phyloP scores from a whole-genome alignment of 2,797 vertebrate genomes.

The Pseudomugil gertrudae region DNA sequence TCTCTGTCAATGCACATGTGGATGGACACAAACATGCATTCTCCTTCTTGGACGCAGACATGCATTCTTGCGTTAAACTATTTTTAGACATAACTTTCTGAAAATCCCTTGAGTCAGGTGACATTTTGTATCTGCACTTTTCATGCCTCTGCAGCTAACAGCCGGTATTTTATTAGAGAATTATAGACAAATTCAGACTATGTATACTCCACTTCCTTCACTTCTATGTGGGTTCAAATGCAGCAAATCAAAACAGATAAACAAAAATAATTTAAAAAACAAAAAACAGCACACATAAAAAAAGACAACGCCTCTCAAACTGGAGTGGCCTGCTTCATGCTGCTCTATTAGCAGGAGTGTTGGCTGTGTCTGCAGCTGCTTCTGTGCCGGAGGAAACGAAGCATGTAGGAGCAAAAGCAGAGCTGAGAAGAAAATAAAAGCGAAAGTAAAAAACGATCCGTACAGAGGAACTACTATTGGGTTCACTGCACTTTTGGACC shows the following conservation, averaged over 20 bases:
- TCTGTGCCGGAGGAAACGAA: background rate
- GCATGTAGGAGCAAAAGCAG: background rate
- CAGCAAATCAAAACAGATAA: too few relatives aligned
- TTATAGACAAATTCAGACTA: too few relatives aligned
- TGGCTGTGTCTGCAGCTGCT: slow-evolving; percentile 18
- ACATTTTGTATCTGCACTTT: background rate
- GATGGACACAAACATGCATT: background rate
- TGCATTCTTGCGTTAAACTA: too few relatives aligned
- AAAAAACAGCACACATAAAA: too few relatives aligned
- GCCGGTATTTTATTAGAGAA: too few relatives aligned
- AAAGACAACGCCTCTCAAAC: too few relatives aligned
- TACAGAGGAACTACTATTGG: slow-evolving; percentile 1
- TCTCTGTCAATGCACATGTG: slow-evolving; percentile 24
- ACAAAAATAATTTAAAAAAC: too few relatives aligned
- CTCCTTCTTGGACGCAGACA: background rate
- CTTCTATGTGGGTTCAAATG: too few relatives aligned
- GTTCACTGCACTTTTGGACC: slow-evolving; percentile 58
- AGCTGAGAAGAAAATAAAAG: background rate
- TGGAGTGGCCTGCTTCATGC: slow-evolving; percentile 25
- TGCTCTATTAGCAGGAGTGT: slow-evolving; percentile 11
- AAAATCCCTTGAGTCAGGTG: background rate
- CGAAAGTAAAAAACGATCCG: background rate
- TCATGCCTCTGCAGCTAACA: background rate
- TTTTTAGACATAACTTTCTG: too few relatives aligned
- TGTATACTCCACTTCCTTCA: too few relatives aligned